Evolutionary conservation across 2,113 vertebrate genomes (phyloP).

Genomic region (Eonycteris spelaea): DNA sequence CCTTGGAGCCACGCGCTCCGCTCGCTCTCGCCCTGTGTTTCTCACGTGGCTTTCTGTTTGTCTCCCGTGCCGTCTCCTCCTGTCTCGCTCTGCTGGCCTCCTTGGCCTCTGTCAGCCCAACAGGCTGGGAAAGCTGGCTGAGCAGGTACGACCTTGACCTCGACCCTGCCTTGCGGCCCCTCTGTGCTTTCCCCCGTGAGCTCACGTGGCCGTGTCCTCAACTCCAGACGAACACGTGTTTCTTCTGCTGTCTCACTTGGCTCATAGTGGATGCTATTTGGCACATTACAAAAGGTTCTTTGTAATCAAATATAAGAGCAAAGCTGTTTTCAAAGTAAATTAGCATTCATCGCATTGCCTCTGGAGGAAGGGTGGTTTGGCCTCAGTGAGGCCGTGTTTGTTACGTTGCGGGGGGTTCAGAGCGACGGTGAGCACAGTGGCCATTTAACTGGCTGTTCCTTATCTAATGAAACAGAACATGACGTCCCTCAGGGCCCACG

Average conservation of each 20-base stretch:
- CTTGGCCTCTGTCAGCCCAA: conserved; percentile 94
- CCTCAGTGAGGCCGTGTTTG: not conserved
- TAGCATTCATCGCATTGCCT: not conserved
- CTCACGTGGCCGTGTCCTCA: not conserved
- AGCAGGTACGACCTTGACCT: conserved; percentile 90
- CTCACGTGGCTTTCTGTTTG: conserved; percentile 83
- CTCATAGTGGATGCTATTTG: not conserved
- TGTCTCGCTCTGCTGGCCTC: conserved; percentile 85
- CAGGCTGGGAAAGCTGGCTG: conserved; percentile 98
- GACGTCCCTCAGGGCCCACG: not conserved
- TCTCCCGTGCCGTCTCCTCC: conserved; percentile 80
- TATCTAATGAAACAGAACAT: not conserved
- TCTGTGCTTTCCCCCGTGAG: not conserved
- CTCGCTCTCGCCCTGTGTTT: conserved; percentile 77
- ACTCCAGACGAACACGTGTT: not conserved
- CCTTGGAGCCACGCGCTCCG: conserved; percentile 68
- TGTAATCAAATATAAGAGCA: not conserved
- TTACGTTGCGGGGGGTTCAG: not conserved
- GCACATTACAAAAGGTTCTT: not conserved
- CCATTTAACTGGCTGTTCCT: not conserved
- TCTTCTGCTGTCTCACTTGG: not conserved
- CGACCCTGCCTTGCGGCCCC: not conserved
- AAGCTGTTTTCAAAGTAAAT: not conserved
- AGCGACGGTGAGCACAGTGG: no score
- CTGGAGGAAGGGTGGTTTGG: not conserved